Evolutionary conservation across 2,888 invertebrate genomes (phyloP).

Genomic region (Yponomeuta plumbellus): DNA sequence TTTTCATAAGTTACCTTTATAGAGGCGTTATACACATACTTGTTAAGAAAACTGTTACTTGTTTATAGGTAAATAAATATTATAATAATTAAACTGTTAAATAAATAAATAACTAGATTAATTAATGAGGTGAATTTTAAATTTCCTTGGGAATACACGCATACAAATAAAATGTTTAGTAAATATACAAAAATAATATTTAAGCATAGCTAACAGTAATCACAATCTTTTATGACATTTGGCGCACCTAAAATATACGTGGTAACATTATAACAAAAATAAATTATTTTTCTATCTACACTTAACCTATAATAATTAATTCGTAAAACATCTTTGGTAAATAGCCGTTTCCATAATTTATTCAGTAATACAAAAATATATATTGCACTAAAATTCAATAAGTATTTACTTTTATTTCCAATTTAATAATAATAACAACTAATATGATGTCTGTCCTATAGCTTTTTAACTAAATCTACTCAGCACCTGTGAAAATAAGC

Average conservation of each 20-base stretch:
- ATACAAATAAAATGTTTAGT: conserved; percentile 11
- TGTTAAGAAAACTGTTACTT: conserved; percentile 15
- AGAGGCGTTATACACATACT: conserved; percentile 10
- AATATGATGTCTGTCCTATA: too few relatives aligned
- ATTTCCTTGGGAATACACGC: background rate
- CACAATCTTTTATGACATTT: conserved; percentile 13
- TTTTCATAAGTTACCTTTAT: background rate
- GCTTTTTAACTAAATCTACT: too few relatives aligned
- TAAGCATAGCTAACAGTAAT: conserved; percentile 10
- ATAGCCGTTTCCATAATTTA: conserved; percentile 45
- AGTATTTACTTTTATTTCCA: too few relatives aligned
- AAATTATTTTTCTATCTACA: conserved; percentile 10
- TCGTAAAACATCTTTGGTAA: conserved; percentile 60
- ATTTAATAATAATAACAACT: too few relatives aligned
- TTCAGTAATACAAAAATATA: background rate
- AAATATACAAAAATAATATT: conserved; percentile 10
- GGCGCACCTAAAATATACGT: background rate
- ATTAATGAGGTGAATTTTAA: too few relatives aligned
- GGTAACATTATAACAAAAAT: conserved; percentile 17
- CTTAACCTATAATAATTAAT: conserved; percentile 13
- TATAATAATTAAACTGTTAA: conserved; percentile 10
- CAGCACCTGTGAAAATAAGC: too few relatives aligned
- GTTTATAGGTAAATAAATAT: conserved; percentile 6
- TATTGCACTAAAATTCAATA: background rate
- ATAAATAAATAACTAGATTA: background rate